Conservation (phyloP, 92 coral and sea anemone species). For the Umimayanthus kanabou region DNA sequence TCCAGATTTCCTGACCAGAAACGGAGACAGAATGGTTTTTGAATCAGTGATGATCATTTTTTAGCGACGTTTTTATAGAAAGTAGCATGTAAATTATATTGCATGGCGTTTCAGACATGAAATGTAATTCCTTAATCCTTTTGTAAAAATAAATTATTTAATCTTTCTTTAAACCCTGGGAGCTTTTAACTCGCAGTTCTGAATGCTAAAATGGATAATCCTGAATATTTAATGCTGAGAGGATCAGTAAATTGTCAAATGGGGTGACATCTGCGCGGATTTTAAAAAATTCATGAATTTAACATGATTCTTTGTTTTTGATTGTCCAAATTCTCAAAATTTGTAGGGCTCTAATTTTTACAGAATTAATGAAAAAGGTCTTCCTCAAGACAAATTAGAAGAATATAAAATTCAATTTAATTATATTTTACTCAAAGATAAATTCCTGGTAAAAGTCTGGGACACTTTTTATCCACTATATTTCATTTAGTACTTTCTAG, state of each 20-base stretch:
- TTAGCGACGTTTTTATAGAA: not conserved
- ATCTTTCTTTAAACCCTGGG: not conserved
- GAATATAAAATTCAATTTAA: too few species aligned
- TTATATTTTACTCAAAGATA: not conserved
- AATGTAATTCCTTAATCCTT: not conserved
- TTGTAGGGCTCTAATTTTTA: not conserved
- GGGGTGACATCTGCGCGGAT: not conserved
- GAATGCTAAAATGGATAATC: not conserved
- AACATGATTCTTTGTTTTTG: too few species aligned
- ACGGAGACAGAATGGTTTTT: too few species aligned
- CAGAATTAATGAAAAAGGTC: not conserved
- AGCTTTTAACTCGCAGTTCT: not conserved
- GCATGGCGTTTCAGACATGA: not conserved
- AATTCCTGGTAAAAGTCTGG: not conserved
- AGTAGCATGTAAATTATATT: too few species aligned
- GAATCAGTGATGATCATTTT: not conserved
- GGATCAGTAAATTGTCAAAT: not conserved
- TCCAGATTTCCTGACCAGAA: not conserved
- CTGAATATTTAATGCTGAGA: not conserved
- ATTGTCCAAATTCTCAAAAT: too few species aligned
- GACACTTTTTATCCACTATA: not conserved
- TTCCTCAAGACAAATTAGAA: not conserved
- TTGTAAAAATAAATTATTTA: too few species aligned
- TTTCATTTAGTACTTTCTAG: not conserved
- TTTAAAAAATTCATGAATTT: too few species aligned